A percentile compares a stretch with the other conserved stretches of the same genome.
phyloP scores from a whole-genome alignment of 2,888 invertebrate species.

The Platycheirus albimanus region DNA sequence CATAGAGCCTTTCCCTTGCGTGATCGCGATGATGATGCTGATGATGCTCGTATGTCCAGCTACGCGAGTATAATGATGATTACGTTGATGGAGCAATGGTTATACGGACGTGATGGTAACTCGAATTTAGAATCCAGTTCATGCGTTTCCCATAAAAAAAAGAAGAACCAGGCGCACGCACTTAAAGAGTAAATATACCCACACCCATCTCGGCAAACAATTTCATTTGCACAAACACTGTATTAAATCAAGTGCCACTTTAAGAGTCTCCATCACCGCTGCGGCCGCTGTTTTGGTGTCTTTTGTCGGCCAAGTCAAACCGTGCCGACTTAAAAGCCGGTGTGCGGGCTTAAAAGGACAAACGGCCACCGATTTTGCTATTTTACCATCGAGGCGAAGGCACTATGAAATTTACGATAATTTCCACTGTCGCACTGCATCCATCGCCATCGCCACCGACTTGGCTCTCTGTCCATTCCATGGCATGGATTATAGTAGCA shows the following conservation, averaged over 20 bases:
- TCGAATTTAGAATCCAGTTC: constrained; percentile 48
- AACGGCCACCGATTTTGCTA: constrained; percentile 47
- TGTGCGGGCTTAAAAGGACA: constrained; percentile 53
- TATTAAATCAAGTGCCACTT: constrained; percentile 61
- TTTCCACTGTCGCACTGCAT: constrained; percentile 34
- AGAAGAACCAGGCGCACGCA: constrained; percentile 3
- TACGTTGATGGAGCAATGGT: constrained; percentile 59
- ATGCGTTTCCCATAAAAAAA: constrained; percentile 29
- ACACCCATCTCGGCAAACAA: constrained; percentile 54
- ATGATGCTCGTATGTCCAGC: constrained; percentile 2
- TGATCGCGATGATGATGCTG: constrained; percentile 1
- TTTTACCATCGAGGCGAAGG: constrained; percentile 28
- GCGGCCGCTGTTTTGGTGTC: constrained; percentile 3
- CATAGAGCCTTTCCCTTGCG: background rate
- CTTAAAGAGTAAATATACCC: constrained; percentile 11
- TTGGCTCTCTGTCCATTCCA: constrained; percentile 2
- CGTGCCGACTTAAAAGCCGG: background rate
- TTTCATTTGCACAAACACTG: constrained; percentile 57
- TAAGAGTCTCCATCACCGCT: background rate
- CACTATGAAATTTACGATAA: constrained; percentile 70
- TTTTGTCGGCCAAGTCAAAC: constrained; percentile 44
- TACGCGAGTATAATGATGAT: constrained; percentile 63
- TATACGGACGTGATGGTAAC: constrained; percentile 48
- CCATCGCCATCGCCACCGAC: background rate
- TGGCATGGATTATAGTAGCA: constrained; percentile 38